Evolutionary conservation across 35 echinoderm and acorn worm species (phyloP), one percentile per base, ranked within the genome.

Genomic region (Lytechinus pictus): DNA sequence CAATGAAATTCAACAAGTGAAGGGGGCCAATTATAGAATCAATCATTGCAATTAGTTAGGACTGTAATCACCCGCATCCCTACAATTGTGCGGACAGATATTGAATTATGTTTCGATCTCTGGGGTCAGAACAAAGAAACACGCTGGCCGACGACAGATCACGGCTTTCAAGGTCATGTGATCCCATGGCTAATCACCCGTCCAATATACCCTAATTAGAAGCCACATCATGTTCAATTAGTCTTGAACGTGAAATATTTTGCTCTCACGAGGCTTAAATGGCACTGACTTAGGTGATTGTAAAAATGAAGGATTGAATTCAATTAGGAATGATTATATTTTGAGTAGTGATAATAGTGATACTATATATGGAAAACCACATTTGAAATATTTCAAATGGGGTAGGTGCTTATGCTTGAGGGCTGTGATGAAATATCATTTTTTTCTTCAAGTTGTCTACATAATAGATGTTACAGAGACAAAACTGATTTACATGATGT

Each of bases 151-250:
- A 90, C 52, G 88, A 90, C 88, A 90, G 88, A 90, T 90, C 52
- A 54, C 88, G 88, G 88, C 88, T 90, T 44, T 52, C 29, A 90
- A 90, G 88, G 88, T 90, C 52, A 6, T 12, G 11, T 27, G 28
- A 54, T 90, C 52, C 29, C 29, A 44, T 54, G 88, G 88, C 29
- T 90, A 54, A 90, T 90, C 24, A 90, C 52, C 11, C 7, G 88
- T 90, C 88, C 88, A 90, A 90, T 90, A 90, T 54, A 90, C 0
- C 10, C 88, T 44, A 90, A 90, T 90, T 90, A 90, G 33, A 12
- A 12, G 33, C 12, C 10, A 79, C 28, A 90, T 90, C 88, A 90
- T 90, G 52, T 44, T 90, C 88, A 90, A 90, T 90, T 90, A 90
- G 13, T 14, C 52, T 12, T 7, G 16, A 14, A 5, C 52, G 88